phyloP scores from a whole-genome alignment of 2,888 invertebrate genomes.

The Dendrolimus houi region DNA sequence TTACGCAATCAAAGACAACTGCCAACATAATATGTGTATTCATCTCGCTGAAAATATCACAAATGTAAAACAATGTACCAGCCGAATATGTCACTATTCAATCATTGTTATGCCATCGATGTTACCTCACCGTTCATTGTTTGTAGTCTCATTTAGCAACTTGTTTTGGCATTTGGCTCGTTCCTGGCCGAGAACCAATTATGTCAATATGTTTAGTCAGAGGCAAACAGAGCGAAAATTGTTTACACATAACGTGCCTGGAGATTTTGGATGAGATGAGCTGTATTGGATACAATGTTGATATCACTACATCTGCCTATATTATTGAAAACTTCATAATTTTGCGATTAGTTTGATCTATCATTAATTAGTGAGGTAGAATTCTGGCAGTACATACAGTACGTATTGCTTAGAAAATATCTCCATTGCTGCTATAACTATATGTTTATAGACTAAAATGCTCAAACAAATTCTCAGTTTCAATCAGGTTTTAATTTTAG shows the following conservation, averaged over 20 bases:
- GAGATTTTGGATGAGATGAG: no score
- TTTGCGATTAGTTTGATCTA: no score
- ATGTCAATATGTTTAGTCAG: conserved; percentile 45
- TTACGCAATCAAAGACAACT: background rate
- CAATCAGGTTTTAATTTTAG: no score
- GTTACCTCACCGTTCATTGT: conserved; percentile 26
- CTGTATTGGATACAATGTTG: no score
- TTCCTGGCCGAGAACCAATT: conserved; percentile 30
- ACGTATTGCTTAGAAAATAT: no score
- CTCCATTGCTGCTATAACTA: no score
- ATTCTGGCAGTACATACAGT: no score
- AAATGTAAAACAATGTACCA: background rate
- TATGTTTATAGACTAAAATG: no score
- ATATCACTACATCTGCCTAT: no score
- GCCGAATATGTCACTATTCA: conserved; percentile 8
- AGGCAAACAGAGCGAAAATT: conserved; percentile 9
- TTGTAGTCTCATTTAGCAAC: conserved; percentile 43
- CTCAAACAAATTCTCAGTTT: no score
- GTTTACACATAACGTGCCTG: background rate
- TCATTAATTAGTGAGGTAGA: no score
- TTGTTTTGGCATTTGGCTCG: conserved; percentile 45
- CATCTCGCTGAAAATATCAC: conserved; percentile 3
- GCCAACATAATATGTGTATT: background rate
- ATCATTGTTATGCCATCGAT: conserved; percentile 25
- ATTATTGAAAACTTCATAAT: no score